Percentiles rank a stretch among this genome's conserved stretches.
phyloP scores from a whole-genome alignment of 2,113 vertebrate genomes.

The Alethe diademata region DNA sequence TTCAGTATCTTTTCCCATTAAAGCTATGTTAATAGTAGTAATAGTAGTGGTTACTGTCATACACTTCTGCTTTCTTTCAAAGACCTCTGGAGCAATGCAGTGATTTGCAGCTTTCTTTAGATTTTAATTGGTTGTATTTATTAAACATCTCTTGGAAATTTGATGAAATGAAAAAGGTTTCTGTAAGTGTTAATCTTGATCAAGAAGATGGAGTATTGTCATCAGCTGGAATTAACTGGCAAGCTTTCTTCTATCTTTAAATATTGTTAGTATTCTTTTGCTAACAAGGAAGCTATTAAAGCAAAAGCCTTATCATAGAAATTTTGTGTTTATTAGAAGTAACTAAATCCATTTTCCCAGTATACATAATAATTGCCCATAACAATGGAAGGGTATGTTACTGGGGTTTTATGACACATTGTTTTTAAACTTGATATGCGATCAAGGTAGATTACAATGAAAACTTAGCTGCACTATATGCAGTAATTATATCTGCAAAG shows the following conservation, averaged over 20 bases:
- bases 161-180: background rate
- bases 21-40: background rate
- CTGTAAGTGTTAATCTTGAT: background rate
- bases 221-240: background rate
- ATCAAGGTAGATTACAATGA: background rate
- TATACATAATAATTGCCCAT: background rate
- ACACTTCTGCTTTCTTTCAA: background rate
- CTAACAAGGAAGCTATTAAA: background rate
- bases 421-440: background rate
- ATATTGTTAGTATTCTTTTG: background rate
- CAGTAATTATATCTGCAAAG: background rate
- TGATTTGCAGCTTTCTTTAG: slow-evolving; percentile 18
- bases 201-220: background rate
- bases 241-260: background rate
- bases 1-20: background rate
- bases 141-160: background rate
- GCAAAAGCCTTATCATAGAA: background rate
- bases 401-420: rapidly evolving
- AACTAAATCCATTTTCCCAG: background rate
- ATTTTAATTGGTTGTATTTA: background rate
- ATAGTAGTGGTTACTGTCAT: background rate
- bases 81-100: background rate
- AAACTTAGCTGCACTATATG: background rate
- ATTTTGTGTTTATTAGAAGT: background rate
- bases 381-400: background rate